Percentiles rank a stretch among this genome's conserved stretches.
Conservation (phyloP, 2,888 invertebrate species). For the Helicoverpa assulta region DNA sequence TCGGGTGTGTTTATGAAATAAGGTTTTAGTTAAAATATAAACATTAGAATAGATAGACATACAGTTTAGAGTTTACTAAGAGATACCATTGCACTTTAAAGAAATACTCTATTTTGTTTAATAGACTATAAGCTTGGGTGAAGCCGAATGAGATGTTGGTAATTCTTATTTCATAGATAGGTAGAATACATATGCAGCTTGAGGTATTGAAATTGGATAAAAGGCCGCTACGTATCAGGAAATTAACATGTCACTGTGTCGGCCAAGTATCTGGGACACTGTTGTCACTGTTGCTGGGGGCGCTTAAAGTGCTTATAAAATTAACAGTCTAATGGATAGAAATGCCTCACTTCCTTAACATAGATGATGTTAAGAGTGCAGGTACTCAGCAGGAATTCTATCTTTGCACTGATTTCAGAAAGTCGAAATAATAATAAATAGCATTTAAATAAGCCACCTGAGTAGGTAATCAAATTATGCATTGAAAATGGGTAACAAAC, state of each 20-base stretch:
- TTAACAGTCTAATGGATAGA: no score
- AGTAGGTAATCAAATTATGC: constrained; percentile 29
- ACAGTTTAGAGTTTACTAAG: not conserved
- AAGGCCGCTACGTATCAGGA: constrained; percentile 68
- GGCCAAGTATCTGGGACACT: constrained; percentile 60
- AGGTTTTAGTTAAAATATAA: not conserved
- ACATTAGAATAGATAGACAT: not conserved
- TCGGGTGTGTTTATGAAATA: no score
- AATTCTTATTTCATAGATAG: not conserved
- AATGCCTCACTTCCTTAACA: no score
- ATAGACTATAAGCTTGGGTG: not conserved
- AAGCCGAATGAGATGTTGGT: not conserved
- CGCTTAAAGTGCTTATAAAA: constrained; percentile 27
- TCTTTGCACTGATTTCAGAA: no score
- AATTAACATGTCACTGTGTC: constrained; percentile 74
- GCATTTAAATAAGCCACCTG: constrained; percentile 1
- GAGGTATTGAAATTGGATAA: constrained; percentile 56
- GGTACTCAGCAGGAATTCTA: not conserved
- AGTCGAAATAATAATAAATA: no score
- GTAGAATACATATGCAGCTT: constrained; percentile 17
- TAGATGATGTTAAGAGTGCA: not conserved
- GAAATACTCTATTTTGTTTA: not conserved
- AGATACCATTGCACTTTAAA: not conserved
- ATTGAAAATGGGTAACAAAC: constrained; percentile 47
- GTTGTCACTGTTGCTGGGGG: constrained; percentile 46